Evolutionary conservation across 2,113 vertebrate species (phyloP), one percentile per base, ranked within the genome.

Genomic region (Procavia capensis): DNA sequence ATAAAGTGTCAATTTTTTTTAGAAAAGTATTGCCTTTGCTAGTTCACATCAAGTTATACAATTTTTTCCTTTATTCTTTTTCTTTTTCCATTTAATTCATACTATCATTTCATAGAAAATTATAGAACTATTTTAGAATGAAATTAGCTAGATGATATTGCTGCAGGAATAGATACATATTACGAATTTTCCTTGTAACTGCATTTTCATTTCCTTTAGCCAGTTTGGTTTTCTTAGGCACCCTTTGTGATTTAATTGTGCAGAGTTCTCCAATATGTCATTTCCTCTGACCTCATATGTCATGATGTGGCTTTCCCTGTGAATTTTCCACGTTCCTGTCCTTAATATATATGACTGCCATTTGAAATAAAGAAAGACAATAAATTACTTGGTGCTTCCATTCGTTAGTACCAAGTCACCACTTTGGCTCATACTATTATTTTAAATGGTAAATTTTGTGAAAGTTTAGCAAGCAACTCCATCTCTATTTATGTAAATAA

Each of bases 61-160:
- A 66, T 75, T 79, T 72, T 82, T 92, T 47, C 10, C 43, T 89
- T 91, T 45, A 87, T 24, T 80, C 1, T 86, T 93, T 72, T 85
- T 22, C 75, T 31, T 64, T 76, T 89, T 82, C 79, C 17, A 57
- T 34, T 90, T 89, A 90, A 80, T 74, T 88, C 25, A 72, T 4
- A 34, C 2, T 74, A 36, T 80, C 31, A 75, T 70, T 90, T 79
- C 17, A 20, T 57, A 36, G 57, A 9, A 92, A 95, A 90, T 70
- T 79, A 41, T 2, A 36, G 43, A 85, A 91, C 31, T 95, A 75
- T 89, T 96, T 87, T 92, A 88, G 41, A 86, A 83, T 91, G 76
- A 90, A 91, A 66, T 80, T 94, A 91, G 29, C 81, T 91, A 14
- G 54, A 88, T 83, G 84, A 75, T 59, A 68, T 91, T 88, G 79